phyloP scores from a whole-genome alignment of 2,113 vertebrate genomes.

The Ictalurus furcatus region DNA sequence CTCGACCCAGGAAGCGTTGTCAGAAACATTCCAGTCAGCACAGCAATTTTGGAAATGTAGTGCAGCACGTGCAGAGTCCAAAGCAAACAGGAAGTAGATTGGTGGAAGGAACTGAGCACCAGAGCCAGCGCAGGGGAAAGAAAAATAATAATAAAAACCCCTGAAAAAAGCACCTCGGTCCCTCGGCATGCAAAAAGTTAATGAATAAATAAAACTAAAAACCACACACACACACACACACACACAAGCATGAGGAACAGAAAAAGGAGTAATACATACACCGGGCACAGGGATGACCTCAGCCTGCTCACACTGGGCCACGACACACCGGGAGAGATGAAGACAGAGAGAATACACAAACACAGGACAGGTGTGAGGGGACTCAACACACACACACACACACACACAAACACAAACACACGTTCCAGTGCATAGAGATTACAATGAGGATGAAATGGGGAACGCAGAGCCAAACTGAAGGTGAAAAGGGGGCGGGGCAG shows the following conservation, averaged over 20 bases:
- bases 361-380: conserved; percentile 67
- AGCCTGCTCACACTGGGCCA: conserved; percentile 94
- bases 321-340: conserved; percentile 62
- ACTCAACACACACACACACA: conserved; percentile 59
- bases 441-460: conserved; percentile 12
- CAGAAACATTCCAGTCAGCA: conserved; percentile 22
- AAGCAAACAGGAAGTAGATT: conserved; percentile 18
- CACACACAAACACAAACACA: background rate
- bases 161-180: background rate
- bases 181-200: conserved; percentile 35
- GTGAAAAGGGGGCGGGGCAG: no score
- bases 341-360: conserved; percentile 59
- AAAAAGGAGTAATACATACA: conserved; percentile 86
- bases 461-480: background rate
- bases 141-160: background rate
- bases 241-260: conserved; percentile 43
- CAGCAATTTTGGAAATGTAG: conserved; percentile 20
- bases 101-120: conserved; percentile 23
- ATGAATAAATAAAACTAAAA: background rate
- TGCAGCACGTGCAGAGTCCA: conserved; percentile 22
- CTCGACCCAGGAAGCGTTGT: conserved; percentile 12
- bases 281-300: conserved; percentile 95
- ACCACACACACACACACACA: background rate
- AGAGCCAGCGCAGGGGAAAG: background rate
- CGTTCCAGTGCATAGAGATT: conserved; percentile 21